Evolutionary conservation across 2,888 invertebrate genomes (phyloP), one percentile per base, ranked within the genome.

Genomic region (Cistogaster globosa): DNA sequence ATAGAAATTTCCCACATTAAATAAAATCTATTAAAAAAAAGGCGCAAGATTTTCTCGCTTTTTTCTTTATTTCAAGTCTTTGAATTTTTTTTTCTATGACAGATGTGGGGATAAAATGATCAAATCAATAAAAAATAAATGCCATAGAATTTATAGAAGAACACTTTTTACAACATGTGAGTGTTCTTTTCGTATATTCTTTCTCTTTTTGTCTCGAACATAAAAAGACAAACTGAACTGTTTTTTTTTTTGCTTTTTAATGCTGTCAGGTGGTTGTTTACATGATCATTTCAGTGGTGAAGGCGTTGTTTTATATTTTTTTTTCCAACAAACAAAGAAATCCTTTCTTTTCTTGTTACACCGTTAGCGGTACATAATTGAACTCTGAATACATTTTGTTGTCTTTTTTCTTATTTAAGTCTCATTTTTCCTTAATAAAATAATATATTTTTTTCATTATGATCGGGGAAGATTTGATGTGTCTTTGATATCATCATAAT

Each of bases 251-350:
- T 65, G 20, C 55, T 45, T 68, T 55, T 72, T 72, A 72, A 86
- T 84, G 36, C 51, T 84, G 87, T 87, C 84, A 87, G 87, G 87
- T 87, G 87, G 83, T 75, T 86, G 74, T 55, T 75, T 83, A 81
- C 83, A 83, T 75, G 83, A 76, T 81, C 78, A 65, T 63, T 65
- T 63, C 18, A 67, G 55, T 74, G 62, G 62, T n/a, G 78, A 62
- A 79, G 85, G 85, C 85, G 85, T 82, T 85, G 14, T 78, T 82
- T 62, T 81, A 51, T 48, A 32, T 60, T 68, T 36, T 42, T 80
- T 77, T 55, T 51, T 60, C 11, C 11, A 18, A 18, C 16, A 57
- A 32, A 65, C 63, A 68, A 22, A 57, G 58, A 85, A 84, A 86
- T 83, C 80, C 83, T 80, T 83, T 83, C 76, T 72, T 83, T 83